Percentiles rank a stretch among this genome's conserved stretches.
Conservation (phyloP, 2,113 vertebrate genomes). For the Siniperca chuatsi region DNA sequence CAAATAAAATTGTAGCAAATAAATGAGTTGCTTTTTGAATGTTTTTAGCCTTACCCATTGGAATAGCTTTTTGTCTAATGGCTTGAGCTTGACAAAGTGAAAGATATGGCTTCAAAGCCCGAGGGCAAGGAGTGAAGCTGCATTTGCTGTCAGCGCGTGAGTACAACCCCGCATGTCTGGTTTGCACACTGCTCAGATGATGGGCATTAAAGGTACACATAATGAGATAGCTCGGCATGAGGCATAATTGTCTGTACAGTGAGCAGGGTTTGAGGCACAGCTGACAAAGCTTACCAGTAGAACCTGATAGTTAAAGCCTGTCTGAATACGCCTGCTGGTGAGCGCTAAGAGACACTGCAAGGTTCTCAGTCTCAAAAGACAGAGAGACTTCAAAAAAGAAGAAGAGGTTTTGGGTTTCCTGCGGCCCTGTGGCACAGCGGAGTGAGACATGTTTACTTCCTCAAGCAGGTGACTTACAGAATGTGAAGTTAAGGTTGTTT, state of each 20-base stretch:
- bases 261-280: constrained; percentile 37
- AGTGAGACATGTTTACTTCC: constrained; percentile 63
- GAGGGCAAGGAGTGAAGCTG: constrained; percentile 35
- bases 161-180: constrained; percentile 41
- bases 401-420: constrained; percentile 75
- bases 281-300: constrained; percentile 32
- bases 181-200: constrained; percentile 43
- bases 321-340: constrained; percentile 62
- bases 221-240: constrained; percentile 40
- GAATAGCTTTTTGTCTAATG: background rate
- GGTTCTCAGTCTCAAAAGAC: constrained; percentile 28
- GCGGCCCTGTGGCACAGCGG: constrained; percentile 60
- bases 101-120: constrained; percentile 18
- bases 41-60: background rate
- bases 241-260: constrained; percentile 30
- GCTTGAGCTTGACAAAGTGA: constrained; percentile 20
- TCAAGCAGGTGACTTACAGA: constrained; percentile 26
- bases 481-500: constrained; percentile 26
- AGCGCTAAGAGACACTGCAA: constrained; percentile 10
- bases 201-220: constrained; percentile 35
- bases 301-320: constrained; percentile 63
- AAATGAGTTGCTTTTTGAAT: background rate
- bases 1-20: constrained; percentile 5
- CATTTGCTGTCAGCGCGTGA: constrained; percentile 16
- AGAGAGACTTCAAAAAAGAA: constrained; percentile 40